Evolutionary conservation across 2,888 invertebrate species (phyloP).

Genomic region (Drosophila prostipennis): DNA sequence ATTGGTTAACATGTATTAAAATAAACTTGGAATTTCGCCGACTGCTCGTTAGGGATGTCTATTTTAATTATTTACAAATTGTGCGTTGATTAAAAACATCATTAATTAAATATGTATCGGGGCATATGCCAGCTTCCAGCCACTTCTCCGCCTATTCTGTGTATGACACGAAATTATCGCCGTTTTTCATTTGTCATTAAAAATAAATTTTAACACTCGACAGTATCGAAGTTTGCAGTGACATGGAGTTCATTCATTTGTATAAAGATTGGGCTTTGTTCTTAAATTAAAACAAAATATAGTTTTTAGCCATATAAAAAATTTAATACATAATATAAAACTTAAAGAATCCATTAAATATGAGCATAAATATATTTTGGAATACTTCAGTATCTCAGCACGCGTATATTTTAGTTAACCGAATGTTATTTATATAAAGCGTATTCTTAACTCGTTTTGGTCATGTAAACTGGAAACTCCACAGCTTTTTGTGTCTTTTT

Average conservation of each 20-base stretch:
- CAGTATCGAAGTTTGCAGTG: slow-evolving; percentile 14
- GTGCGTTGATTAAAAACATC: slow-evolving; percentile 52
- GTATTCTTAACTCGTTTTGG: not conserved
- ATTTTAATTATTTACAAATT: slow-evolving; percentile 54
- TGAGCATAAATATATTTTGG: too few species aligned
- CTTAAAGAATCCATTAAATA: not conserved
- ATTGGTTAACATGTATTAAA: slow-evolving; percentile 23
- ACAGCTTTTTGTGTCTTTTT: not conserved
- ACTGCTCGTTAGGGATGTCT: slow-evolving; percentile 29
- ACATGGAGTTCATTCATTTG: slow-evolving; percentile 7
- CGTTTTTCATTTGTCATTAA: slow-evolving; percentile 49
- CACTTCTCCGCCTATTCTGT: not conserved
- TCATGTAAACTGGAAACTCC: not conserved
- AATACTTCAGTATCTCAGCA: too few species aligned
- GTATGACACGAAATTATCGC: slow-evolving; percentile 39
- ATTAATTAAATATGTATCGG: slow-evolving; percentile 51
- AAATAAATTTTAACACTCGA: slow-evolving; percentile 46
- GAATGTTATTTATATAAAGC: not conserved
- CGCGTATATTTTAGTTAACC: too few species aligned
- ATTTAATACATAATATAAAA: not conserved
- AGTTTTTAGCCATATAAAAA: too few species aligned
- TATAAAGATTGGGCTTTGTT: too few species aligned
- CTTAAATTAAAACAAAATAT: too few species aligned
- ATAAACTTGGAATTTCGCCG: slow-evolving; percentile 28
- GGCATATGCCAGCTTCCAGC: slow-evolving; percentile 38